Evolutionary conservation across 2,797 vertebrate genomes (phyloP), one percentile per base, ranked within the genome.

Genomic region (Falco rusticolus): DNA sequence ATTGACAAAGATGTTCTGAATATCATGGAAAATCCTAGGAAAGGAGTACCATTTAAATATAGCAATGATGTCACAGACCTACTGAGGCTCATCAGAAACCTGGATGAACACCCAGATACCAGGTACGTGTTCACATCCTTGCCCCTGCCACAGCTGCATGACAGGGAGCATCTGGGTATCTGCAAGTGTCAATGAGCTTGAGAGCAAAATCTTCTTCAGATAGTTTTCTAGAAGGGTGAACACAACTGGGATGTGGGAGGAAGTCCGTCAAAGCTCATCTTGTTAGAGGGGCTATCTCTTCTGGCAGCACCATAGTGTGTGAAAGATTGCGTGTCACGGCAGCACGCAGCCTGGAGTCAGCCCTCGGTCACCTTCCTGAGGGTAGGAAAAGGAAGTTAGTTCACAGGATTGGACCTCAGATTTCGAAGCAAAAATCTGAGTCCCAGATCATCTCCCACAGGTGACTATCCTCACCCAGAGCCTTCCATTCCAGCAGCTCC

Each of bases 71-170:
- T 97, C 41, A 75, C 5, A 0, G 26, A 92, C 12, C 97, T 98
- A 21, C 83, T 98, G 28, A 98, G 71, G 89, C 21, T 98, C 60
- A 98, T 98, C 39, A 97, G 98, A 84, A 98, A 98, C 82, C 68
- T 98, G 72, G 97, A 97, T 57, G 97, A 95, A 34, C 98, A 98
- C 57, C 93, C 96, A n/a, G 10, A 96, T 8, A 0, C 1, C 25
- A 0, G 20, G 98, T 98, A 87, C 13, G 4, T 59, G 37, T 39
- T 89, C 10, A 25, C 84, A 72, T 82, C 37, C 17, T 56, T 61
- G 8, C 17, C 15, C 34, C 31, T 63, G 47, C 17, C 29, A 26
- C 10, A n/a, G 18, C 0, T 81, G 53, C 19, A 11, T 18, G n/a
- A 17, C 50, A 48, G 75, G 61, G 45, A 77, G 13, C 39, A 53